Evolutionary conservation across 2,888 invertebrate genomes (phyloP), one percentile per base, ranked within the genome.

Genomic region (Camponotus fellah): DNA sequence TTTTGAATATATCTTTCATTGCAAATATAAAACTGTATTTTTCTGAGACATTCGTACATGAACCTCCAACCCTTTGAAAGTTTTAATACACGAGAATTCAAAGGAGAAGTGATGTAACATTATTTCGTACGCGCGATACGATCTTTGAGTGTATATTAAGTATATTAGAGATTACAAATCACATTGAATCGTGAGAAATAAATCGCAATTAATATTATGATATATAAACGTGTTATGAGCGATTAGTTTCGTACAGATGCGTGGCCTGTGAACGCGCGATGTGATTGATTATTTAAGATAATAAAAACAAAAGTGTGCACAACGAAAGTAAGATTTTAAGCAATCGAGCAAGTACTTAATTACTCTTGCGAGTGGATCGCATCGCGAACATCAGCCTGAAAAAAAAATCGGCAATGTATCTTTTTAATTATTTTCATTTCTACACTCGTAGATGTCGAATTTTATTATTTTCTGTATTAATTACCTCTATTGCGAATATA

Each of bases 251-350:
- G 46, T 65, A 81, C 21, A 40, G 64, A 40, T 58, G 32, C 43
- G 66, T 74, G 68, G 72, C 58, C 62, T 75, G 43, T 34, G 43
- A 68, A 49, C 37, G 49, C 37, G 71, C 56, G 21, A 58, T 60
- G 53, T 37, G 46, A 58, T 40, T 64, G 75, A 76, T 88, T 83
- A 85, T 84, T 82, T 88, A 86, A 83, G 75, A 60, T 84, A 88
- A 85, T 81, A 86, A 86, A 66, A 79, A 56, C 69, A 77, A 79
- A 79, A 71, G 34, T 81, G 77, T 83, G 77, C 83, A 89, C 89
- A 91, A 91, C 90, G 91, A 91, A 90, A 89, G 86, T 87, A 82
- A 88, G 69, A 89, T 84, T 89, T 86, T 86, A 88, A 79, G 60
- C 68, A 53, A 43, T 77, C 21, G 53, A 65, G 56, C 49, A 56